A percentile compares a stretch with the other conserved stretches of the same genome.
Evolutionary conservation across 2,888 invertebrate genomes (phyloP).

Genomic region (Coecobrya sp.): DNA sequence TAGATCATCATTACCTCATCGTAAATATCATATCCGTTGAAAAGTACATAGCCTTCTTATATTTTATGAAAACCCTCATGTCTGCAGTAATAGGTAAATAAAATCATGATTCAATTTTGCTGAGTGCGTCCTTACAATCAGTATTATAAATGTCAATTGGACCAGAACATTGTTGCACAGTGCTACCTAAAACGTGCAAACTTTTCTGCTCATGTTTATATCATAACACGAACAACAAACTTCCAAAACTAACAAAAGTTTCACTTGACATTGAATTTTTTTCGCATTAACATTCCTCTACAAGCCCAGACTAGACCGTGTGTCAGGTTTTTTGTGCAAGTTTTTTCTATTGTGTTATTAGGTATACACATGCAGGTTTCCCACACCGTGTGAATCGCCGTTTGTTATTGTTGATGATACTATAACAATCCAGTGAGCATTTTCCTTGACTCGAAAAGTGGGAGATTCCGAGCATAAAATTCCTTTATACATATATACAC

Average conservation of each 20-base stretch:
- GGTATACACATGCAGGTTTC: conserved; percentile 30
- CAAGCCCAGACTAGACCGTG: background rate
- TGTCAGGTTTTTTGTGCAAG: conserved; percentile 41
- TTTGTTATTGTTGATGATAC: conserved; percentile 14
- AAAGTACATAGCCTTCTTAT: background rate
- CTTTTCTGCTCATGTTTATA: background rate
- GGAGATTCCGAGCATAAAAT: background rate
- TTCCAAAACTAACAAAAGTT: conserved; percentile 44
- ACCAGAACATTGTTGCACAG: background rate
- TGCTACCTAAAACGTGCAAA: conserved; percentile 33
- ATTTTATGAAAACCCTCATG: no score
- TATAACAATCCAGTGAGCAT: background rate
- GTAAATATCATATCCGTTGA: background rate
- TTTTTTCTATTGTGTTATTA: conserved; percentile 1
- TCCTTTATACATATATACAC: background rate
- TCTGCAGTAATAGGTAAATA: no score
- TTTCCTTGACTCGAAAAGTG: conserved; percentile 1
- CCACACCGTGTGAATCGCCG: conserved; percentile 11
- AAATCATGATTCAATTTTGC: background rate
- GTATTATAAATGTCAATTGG: conserved; percentile 44
- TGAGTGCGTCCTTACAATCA: background rate
- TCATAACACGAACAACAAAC: background rate
- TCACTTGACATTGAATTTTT: conserved; percentile 75
- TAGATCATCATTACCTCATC: background rate
- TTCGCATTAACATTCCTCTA: conserved; percentile 46